Evolutionary conservation across 1,140 invertebrate species (phyloP), one percentile per base, ranked within the genome.

Genomic region (Zaprionus davidi): DNA sequence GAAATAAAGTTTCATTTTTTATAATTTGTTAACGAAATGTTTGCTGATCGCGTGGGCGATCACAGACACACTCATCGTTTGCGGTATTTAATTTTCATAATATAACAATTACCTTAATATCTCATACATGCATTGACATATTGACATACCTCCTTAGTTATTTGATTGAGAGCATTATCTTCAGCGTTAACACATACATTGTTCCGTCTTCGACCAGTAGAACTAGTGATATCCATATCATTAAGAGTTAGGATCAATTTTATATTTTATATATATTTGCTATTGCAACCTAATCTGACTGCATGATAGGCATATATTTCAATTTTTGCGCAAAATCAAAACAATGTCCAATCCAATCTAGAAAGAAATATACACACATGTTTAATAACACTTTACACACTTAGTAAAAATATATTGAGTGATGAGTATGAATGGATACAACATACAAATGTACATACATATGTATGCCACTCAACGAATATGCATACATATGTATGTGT

Each of bases 91-190:
- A 34, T 34, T 34, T 9, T 11, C 9, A 34, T 11, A 34, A 34
- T 34, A 34, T 34, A 11, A 34, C 31, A 3, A 11, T 34, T 11
- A 34, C 9, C 15, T 41, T n/a, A n/a, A 15, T 41, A 15, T 15
- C 3, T 34, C 3, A 34, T 34, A 34, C 31, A 11, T 34, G 31
- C 31, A 20, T 46, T 20, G n/a, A 9, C n/a, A 41, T 41, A 41
- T 41, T n/a, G 13, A 41, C 51, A 51, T 80, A 97, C 97, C 96
- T 98, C 97, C 94, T 97, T 97, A 62, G 97, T 97, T 88, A 98
- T 98, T 94, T 97, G 96, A 94, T 98, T 97, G 62, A 98, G 94
- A 44, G 97, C 97, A 92, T 97, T 96, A 93, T 98, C 97, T 93
- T 98, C 97, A 36, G 96, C 96, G 82, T 96, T 96, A 82, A 96